Evolutionary conservation across 1,140 invertebrate species (phyloP).

Genomic region (Heterodera schachtii): DNA sequence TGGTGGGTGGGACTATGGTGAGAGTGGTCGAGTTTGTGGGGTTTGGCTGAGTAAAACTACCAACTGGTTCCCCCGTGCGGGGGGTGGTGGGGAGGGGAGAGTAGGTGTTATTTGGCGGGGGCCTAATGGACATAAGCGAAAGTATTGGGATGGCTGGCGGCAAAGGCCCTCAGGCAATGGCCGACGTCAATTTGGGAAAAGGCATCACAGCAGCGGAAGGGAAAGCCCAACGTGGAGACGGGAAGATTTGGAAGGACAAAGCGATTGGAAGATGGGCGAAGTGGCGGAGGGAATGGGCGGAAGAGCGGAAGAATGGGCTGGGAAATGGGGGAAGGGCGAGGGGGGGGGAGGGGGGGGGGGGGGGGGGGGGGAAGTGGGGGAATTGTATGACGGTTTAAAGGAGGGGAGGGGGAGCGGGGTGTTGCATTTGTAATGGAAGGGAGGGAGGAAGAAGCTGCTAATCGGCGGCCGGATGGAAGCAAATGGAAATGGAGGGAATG

Average conservation of each 20-base stretch:
- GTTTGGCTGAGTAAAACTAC: slow-evolving; percentile 7
- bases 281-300: background rate
- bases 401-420: background rate
- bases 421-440: background rate
- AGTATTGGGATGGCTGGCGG: slow-evolving; percentile 11
- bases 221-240: slow-evolving; percentile 6
- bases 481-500: background rate
- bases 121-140: slow-evolving; percentile 5
- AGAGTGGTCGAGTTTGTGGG: slow-evolving; percentile 5
- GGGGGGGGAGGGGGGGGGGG: background rate
- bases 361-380: no score
- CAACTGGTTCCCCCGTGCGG: background rate
- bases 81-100: background rate
- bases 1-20: slow-evolving; percentile 1
- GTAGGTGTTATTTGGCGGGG: background rate
- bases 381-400: background rate
- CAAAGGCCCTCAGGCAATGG: slow-evolving; percentile 19
- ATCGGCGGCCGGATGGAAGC: background rate
- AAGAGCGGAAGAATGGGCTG: background rate
- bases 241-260: slow-evolving; percentile 18
- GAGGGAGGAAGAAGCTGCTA: background rate
- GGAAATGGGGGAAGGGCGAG: background rate
- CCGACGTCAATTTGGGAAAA: slow-evolving; percentile 13
- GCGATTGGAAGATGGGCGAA: background rate
- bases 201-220: background rate